Conservation (phyloP, 2,797 vertebrate genomes). For the Neosilurus mollespiculum region DNA sequence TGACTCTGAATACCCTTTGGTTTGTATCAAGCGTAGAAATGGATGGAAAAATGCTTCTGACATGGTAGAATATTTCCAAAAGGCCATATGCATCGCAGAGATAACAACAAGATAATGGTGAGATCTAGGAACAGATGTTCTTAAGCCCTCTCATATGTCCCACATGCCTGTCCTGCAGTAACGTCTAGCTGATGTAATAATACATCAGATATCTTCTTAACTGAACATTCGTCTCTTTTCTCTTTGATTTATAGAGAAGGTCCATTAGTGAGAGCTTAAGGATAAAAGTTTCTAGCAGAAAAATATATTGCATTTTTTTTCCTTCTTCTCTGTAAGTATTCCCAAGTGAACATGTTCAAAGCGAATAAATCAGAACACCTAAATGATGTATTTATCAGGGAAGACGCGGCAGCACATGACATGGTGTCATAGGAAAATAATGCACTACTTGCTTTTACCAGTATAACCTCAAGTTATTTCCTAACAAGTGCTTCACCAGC, state of each 20-base stretch:
- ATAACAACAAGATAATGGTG: background rate
- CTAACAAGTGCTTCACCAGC: background rate
- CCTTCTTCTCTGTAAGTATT: background rate
- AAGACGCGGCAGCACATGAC: background rate
- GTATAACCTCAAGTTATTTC: background rate
- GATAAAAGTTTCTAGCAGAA: conserved; percentile 52
- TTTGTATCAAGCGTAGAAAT: conserved; percentile 15
- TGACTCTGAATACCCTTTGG: conserved; percentile 10
- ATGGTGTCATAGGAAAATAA: background rate
- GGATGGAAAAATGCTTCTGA: conserved; percentile 20
- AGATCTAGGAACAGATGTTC: conserved; percentile 28
- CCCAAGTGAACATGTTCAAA: background rate
- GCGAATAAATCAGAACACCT: background rate
- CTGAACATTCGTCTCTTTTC: background rate
- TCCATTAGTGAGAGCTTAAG: conserved; percentile 54
- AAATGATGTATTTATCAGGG: background rate
- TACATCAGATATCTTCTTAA: conserved; percentile 38
- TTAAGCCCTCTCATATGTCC: conserved; percentile 44
- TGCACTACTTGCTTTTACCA: no score
- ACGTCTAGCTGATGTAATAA: conserved; percentile 52
- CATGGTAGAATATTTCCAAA: conserved; percentile 12
- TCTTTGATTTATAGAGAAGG: conserved; percentile 58
- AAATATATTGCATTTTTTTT: conserved; percentile 36
- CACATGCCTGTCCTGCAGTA: conserved; percentile 60
- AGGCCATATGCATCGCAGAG: background rate